Conservation (phyloP, 2,113 vertebrate species). For the Lethenteron reissneri region DNA sequence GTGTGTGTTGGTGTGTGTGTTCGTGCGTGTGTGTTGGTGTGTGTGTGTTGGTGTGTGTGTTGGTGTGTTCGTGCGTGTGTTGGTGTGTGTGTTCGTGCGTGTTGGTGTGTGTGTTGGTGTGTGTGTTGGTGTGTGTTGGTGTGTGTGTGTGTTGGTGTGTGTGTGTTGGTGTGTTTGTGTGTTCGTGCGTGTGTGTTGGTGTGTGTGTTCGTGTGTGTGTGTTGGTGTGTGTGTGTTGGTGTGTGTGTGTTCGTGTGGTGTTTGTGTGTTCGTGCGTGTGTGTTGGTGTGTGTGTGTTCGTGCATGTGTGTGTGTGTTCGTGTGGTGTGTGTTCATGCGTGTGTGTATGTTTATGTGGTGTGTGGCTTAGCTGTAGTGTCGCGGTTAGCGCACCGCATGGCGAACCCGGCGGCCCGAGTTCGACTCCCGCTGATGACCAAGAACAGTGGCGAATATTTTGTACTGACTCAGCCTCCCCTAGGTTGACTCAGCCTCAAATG, state of each 20-base stretch:
- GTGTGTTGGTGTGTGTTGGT: not conserved
- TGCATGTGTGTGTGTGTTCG: not conserved
- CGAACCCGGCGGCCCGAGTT: too few species aligned
- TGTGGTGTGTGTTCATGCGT: not conserved
- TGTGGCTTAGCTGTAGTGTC: too few species aligned
- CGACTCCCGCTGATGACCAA: too few species aligned
- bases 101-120: not conserved
- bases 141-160: slow-evolving; percentile 1
- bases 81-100: not conserved
- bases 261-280: not conserved
- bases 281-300: not conserved
- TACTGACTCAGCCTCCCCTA: too few species aligned
- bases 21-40: not conserved
- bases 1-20: not conserved
- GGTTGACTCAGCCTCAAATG: too few species aligned
- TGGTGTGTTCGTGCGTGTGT: not conserved
- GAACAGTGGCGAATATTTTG: too few species aligned
- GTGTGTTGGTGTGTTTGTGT: not conserved
- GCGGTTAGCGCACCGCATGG: too few species aligned
- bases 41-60: not conserved
- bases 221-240: not conserved
- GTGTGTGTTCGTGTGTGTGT: not conserved
- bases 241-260: not conserved
- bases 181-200: not conserved
- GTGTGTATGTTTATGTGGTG: not conserved